A percentile compares a stretch with the other conserved stretches of the same genome.
These are phyloP conservation scores for Hyles vespertilio DNA, from an alignment of 1,140 invertebrate species.

Conservation along the genomic window DNA sequence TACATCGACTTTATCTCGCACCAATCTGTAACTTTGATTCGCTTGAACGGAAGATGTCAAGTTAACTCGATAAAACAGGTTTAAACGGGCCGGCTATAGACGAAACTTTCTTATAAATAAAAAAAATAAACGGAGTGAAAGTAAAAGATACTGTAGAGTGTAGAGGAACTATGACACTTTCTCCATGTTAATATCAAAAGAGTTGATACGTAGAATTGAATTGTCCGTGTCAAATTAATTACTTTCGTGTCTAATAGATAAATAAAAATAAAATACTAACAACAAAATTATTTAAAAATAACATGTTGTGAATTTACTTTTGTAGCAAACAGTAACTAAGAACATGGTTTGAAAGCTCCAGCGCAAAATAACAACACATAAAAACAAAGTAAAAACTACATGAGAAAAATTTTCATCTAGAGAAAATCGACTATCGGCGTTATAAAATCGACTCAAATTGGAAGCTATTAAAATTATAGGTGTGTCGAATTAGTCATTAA, in stretches of 20 bases:
- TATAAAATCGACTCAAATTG: not conserved
- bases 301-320: too few species aligned
- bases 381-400: too few species aligned
- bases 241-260: too few species aligned
- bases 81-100: constrained; percentile 13
- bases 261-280: too few species aligned
- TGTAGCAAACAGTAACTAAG: too few species aligned
- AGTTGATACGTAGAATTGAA: not conserved
- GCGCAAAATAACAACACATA: too few species aligned
- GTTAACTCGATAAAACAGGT: not conserved
- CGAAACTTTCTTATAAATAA: constrained; percentile 26
- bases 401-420: too few species aligned
- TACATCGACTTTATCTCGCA: too few species aligned
- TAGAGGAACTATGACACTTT: constrained; percentile 40
- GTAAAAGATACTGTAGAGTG: constrained; percentile 20
- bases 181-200: constrained; percentile 24
- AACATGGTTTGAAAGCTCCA: too few species aligned
- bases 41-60: constrained; percentile 15
- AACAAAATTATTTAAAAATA: too few species aligned
- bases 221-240: not conserved
- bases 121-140: constrained; percentile 28
- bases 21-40: too few species aligned
- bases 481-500: constrained; percentile 3
- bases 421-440: too few species aligned
- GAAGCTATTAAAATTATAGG: not conserved